A percentile compares a stretch with the other conserved stretches of the same genome.
phyloP scores from a whole-genome alignment of 2,797 vertebrate genomes.

The Danio aesculapii region DNA sequence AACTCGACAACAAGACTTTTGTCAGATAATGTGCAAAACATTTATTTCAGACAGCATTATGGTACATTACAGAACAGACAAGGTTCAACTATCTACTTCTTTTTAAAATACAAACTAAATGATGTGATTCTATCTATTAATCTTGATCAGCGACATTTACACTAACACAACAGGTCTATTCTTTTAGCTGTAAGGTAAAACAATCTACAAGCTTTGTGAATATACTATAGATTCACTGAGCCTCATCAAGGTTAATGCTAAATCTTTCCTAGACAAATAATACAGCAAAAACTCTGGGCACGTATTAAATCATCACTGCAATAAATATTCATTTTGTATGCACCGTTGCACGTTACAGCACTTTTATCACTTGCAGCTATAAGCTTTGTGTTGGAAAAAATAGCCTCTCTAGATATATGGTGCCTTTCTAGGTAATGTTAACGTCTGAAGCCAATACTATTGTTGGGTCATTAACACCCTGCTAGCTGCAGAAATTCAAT shows the following conservation, averaged over 20 bases:
- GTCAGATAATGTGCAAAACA: not conserved
- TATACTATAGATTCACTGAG: not conserved
- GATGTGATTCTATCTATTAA: not conserved
- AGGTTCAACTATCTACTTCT: not conserved
- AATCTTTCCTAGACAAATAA: not conserved
- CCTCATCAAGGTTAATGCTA: not conserved
- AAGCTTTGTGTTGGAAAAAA: conserved; percentile 20
- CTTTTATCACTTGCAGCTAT: not conserved
- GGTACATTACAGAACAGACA: not conserved
- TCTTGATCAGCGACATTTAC: not conserved
- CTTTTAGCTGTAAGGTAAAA: not conserved
- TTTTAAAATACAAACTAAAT: not conserved
- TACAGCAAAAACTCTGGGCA: not conserved
- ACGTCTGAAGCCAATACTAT: conserved; percentile 13
- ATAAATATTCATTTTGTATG: not conserved
- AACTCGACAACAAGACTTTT: too few relatives aligned
- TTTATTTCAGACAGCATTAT: conserved; percentile 5
- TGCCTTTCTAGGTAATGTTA: conserved; percentile 22
- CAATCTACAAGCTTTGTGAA: not conserved
- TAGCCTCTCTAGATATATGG: not conserved
- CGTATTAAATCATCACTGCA: not conserved
- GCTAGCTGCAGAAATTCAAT: conserved; percentile 41
- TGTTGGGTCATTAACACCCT: conserved; percentile 31
- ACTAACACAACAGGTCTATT: not conserved
- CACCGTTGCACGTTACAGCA: not conserved